Percentiles rank a stretch among this genome's conserved stretches.
Evolutionary conservation across 1,140 invertebrate genomes (phyloP).

Genomic region (Brachionus sp.): DNA sequence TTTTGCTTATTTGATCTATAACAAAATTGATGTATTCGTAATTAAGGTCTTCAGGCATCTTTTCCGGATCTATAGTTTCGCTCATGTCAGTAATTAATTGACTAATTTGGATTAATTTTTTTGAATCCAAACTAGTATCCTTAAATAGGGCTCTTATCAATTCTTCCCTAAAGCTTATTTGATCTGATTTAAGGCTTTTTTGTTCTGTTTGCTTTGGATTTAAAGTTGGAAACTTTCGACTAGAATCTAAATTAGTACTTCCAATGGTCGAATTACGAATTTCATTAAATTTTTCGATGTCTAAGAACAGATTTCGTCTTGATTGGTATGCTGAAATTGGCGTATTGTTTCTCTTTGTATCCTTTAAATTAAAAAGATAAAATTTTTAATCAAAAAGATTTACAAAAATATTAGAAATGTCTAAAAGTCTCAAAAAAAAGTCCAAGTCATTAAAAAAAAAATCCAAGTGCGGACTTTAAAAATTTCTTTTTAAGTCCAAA

Average conservation of each 20-base stretch:
- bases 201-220: not conserved
- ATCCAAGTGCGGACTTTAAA: too few relatives aligned
- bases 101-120: slow-evolving; percentile 6
- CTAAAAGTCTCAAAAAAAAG: too few relatives aligned
- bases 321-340: not conserved
- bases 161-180: not conserved
- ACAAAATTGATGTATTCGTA: slow-evolving; percentile 4
- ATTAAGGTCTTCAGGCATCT: not conserved
- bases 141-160: not conserved
- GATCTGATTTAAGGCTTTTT: not conserved
- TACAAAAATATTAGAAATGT: too few relatives aligned
- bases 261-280: not conserved
- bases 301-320: not conserved
- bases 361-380: not conserved
- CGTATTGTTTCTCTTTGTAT: slow-evolving; percentile 1
- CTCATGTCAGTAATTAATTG: not conserved
- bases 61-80: not conserved
- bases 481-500: too few relatives aligned
- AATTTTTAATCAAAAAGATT: too few relatives aligned
- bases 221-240: not conserved
- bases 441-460: too few relatives aligned
- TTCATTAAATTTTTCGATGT: not conserved
- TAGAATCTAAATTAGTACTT: not conserved
- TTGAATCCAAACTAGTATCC: not conserved
- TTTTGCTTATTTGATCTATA: not conserved